Base-by-base conservation (phyloP, 2,888 invertebrate species). In the Rhagonycha lutea region DNA sequence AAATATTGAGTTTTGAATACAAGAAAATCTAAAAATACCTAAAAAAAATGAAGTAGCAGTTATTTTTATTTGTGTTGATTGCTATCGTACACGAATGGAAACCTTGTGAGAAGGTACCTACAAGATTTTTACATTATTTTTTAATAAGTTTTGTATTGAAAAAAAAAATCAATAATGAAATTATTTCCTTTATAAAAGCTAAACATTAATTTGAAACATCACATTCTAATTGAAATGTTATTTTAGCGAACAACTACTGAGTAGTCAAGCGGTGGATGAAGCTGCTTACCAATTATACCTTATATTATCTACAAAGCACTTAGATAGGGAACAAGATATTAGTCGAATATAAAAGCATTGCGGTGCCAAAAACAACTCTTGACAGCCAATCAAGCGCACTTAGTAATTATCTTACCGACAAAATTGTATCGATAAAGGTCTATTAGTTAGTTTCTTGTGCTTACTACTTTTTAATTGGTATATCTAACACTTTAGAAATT, bases 261-360 rank as follows among this genome's bases (percentile, higher is more conserved):
- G 73, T 18, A 78, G 47, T 47, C 47, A 47, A 47, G 47, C 47
- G 47, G 47, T 47, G 47, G 47, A 47, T 47, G 47, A 47, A 47
- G 79, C 80, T 78, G 79, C 70, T 62, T 78, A 73, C 71, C 80
- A 79, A 80, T 80, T 80, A 80, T 75, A 80, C 77, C 77, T 70
- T 79, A 74, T 76, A 75, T 32, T 68, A 76, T 72, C 76, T 69
- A 80, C 76, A 76, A 75, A 73, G 80, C 80, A 80, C 80, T 80
- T 80, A 81, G 81, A 82, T 81, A 80, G 79, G 80, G 83, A 80
- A 79, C 80, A 80, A 83, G 83, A 82, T 83, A 83, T 84, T 84
- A 83, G 83, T 84, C 82, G 80, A 83, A 84, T 83, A 84, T 84
- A 84, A 84, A 85, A 83, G 84, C 83, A 83, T 80, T 79, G 82